Evolutionary conservation across 2,113 vertebrate genomes (phyloP).

Genomic region (Eptatretus burgeri): DNA sequence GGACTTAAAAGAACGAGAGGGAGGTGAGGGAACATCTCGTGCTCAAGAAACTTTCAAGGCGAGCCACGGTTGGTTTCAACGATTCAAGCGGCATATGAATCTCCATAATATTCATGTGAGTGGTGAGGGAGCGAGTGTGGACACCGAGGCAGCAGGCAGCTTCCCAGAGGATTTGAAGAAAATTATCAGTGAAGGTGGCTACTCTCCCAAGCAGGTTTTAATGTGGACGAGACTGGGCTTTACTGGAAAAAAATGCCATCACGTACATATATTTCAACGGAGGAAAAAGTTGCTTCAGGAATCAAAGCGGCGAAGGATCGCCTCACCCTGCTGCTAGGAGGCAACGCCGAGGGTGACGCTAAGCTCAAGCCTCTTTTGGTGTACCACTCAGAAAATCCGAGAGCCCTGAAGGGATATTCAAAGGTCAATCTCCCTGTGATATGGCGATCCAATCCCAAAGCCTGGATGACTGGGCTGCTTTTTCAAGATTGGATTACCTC

Average conservation of each 20-base stretch:
- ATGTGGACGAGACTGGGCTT: conserved; percentile 1
- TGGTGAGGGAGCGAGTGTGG: neutral
- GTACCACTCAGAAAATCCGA: conserved; percentile 9
- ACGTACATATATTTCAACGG: no score
- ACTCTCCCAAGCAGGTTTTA: conserved; percentile 2
- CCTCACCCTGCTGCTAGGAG: conserved; percentile 10
- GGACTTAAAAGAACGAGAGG: neutral
- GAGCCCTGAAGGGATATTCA: conserved; percentile 6
- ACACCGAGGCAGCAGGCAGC: neutral
- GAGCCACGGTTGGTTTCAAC: neutral
- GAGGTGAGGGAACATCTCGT: neutral
- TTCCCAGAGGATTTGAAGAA: neutral
- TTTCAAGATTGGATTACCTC: conserved; percentile 12
- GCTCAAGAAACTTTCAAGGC: neutral
- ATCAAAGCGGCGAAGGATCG: conserved; percentile 8
- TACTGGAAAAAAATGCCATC: neutral
- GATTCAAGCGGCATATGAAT: neutral
- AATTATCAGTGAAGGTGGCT: neutral
- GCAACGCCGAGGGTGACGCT: conserved; percentile 10
- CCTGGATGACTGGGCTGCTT: conserved; percentile 11
- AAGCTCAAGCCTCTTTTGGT: conserved; percentile 12
- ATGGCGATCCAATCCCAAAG: conserved; percentile 10
- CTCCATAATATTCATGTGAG: neutral
- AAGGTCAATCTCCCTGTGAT: conserved; percentile 12
- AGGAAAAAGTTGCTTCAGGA: no score